Evolutionary conservation across 2,113 vertebrate species (phyloP).

Genomic region (Taxidea taxus): DNA sequence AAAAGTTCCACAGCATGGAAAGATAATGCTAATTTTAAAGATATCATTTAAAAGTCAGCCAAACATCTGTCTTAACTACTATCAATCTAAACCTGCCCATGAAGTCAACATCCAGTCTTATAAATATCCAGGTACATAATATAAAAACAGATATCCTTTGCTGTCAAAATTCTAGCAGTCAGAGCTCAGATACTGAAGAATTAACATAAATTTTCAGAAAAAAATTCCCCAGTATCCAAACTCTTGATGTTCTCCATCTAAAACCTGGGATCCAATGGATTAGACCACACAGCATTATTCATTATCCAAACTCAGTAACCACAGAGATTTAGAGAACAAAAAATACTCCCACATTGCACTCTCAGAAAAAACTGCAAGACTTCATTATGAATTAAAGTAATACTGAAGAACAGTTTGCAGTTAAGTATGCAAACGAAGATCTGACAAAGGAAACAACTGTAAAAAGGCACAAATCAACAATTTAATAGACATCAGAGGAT

Average conservation of each 20-base stretch:
- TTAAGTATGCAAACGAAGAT: background rate
- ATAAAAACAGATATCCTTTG: background rate
- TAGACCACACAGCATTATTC: background rate
- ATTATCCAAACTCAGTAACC: background rate
- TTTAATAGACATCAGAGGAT: background rate
- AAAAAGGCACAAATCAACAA: background rate
- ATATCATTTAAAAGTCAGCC: background rate
- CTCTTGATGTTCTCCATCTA: background rate
- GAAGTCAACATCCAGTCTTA: background rate
- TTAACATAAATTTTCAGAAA: background rate
- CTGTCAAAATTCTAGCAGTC: background rate
- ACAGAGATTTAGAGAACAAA: background rate
- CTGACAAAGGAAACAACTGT: background rate
- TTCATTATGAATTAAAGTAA: background rate
- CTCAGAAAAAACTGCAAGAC: background rate
- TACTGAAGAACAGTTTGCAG: background rate
- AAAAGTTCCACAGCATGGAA: background rate
- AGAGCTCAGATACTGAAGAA: conserved; percentile 29
- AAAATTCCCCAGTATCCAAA: background rate
- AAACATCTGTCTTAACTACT: background rate
- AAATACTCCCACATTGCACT: background rate
- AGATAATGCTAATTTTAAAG: background rate
- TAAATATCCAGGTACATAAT: background rate
- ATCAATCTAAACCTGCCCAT: background rate
- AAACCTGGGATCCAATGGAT: background rate